These are phyloP conservation scores for Delphinus delphis DNA, from an alignment of 2,113 vertebrate species.

Conservation along the genomic window DNA sequence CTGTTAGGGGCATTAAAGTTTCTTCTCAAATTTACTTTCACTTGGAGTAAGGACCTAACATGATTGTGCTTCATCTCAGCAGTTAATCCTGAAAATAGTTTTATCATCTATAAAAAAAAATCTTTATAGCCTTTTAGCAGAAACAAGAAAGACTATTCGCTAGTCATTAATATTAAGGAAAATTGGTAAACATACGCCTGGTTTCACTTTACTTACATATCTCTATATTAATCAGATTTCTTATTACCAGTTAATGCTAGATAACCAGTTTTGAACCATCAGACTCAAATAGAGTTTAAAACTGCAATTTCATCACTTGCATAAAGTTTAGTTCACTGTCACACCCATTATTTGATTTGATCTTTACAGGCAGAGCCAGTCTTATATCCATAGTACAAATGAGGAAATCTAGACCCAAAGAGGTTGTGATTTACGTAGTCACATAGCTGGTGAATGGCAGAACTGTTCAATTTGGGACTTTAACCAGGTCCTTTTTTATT, in stretches of 20 bases:
- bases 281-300: not conserved
- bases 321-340: not conserved
- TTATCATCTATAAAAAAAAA: not conserved
- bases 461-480: not conserved
- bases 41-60: not conserved
- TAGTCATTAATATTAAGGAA: not conserved
- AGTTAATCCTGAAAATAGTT: not conserved
- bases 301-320: not conserved
- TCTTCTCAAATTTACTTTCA: not conserved
- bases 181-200: not conserved
- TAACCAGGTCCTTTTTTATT: not conserved
- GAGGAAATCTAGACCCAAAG: not conserved
- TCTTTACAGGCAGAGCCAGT: not conserved
- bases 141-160: not conserved
- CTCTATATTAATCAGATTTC: not conserved
- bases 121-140: not conserved
- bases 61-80: not conserved
- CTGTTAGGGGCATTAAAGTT: not conserved
- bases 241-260: not conserved
- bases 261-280: not conserved
- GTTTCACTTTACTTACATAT: not conserved
- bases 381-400: not conserved
- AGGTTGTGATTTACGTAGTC: not conserved
- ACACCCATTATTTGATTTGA: not conserved
- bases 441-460: not conserved